These are phyloP conservation scores for Arrhamphus sclerolepis DNA, from an alignment of 2,797 vertebrate genomes.

Conservation along the genomic window DNA sequence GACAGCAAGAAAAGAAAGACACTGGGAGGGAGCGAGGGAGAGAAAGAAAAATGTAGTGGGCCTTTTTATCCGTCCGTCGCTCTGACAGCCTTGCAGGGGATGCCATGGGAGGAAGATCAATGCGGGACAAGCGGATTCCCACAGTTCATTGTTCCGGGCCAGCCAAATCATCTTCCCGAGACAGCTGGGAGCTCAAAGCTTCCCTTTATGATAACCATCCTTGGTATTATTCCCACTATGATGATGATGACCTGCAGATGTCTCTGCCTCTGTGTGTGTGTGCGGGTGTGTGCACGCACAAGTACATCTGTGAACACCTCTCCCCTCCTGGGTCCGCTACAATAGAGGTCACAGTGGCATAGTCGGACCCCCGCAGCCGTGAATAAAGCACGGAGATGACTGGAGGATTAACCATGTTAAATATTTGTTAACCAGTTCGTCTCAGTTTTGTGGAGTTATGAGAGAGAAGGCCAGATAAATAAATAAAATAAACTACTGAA, in stretches of 20 bases:
- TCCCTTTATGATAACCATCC: slow-evolving; percentile 84
- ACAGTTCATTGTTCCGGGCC: slow-evolving; percentile 84
- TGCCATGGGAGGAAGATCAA: slow-evolving; percentile 81
- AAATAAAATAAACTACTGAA: too few species aligned
- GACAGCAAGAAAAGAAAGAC: slow-evolving; percentile 74
- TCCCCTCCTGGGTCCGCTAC: slow-evolving; percentile 63
- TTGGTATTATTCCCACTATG: slow-evolving; percentile 81
- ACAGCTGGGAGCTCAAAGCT: slow-evolving; percentile 81
- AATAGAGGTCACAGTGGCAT: slow-evolving; percentile 74
- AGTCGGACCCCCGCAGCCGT: slow-evolving; percentile 72
- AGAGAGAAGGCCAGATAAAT: slow-evolving; percentile 40
- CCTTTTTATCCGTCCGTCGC: slow-evolving; percentile 76
- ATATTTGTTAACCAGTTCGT: slow-evolving; percentile 73
- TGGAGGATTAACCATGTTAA: slow-evolving; percentile 73
- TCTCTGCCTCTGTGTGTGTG: slow-evolving; percentile 54
- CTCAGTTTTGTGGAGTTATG: slow-evolving; percentile 47
- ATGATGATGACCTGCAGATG: slow-evolving; percentile 82
- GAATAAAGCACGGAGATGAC: slow-evolving; percentile 68
- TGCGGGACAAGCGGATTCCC: slow-evolving; percentile 84
- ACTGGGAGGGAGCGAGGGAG: slow-evolving; percentile 63
- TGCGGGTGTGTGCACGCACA: slow-evolving; percentile 28
- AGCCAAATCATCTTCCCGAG: slow-evolving; percentile 81
- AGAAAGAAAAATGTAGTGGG: slow-evolving; percentile 77
- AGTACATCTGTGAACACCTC: slow-evolving; percentile 58
- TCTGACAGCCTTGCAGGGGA: slow-evolving; percentile 81